Percentiles rank a stretch among this genome's conserved stretches.
phyloP scores from a whole-genome alignment of 1,140 invertebrate species.

The Aphaenogaster rudis region DNA sequence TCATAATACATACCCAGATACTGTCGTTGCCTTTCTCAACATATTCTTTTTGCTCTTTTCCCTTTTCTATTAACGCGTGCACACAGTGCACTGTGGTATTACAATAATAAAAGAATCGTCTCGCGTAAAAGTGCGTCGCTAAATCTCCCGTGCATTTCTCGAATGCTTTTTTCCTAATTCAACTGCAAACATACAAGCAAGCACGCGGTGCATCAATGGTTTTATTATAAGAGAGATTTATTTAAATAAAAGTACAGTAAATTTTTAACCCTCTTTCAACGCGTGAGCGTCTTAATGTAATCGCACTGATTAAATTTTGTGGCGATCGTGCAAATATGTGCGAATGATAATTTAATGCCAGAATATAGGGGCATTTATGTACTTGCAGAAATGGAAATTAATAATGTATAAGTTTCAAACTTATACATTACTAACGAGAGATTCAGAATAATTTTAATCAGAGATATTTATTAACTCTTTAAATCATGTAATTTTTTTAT shows the following conservation, averaged over 20 bases:
- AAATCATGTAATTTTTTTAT: background rate
- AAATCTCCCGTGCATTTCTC: constrained; percentile 18
- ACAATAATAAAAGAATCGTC: background rate
- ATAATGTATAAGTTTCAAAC: background rate
- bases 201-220: constrained; percentile 12
- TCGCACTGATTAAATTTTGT: background rate
- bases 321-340: background rate
- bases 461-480: background rate
- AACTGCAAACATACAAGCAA: constrained; percentile 43
- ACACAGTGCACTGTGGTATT: background rate
- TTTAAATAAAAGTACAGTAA: background rate
- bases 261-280: background rate
- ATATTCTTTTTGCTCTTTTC: background rate
- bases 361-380: background rate
- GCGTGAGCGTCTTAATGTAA: background rate
- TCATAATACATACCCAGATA: constrained; percentile 33
- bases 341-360: background rate
- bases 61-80: background rate
- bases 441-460: background rate
- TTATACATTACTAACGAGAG: background rate
- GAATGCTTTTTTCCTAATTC: background rate
- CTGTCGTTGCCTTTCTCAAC: constrained; percentile 21
- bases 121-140: background rate
- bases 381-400: background rate
- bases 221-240: constrained; percentile 26